These are phyloP conservation scores for Priocnemis perturbator DNA, from an alignment of 2,888 invertebrate species.

Conservation along the genomic window DNA sequence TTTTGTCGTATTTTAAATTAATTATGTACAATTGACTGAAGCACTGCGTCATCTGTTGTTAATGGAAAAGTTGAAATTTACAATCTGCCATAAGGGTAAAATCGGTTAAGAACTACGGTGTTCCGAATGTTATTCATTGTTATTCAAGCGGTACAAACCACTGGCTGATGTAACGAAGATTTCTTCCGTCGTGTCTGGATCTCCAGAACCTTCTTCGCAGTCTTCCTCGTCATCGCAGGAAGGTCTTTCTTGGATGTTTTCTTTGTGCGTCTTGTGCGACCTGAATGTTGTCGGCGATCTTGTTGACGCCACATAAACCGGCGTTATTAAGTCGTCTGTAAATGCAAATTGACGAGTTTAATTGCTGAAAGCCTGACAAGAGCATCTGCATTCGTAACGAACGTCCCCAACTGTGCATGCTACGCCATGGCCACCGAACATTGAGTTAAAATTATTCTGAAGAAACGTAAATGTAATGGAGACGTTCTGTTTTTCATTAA, in stretches of 20 bases:
- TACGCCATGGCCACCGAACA: not conserved
- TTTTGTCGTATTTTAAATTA: no score
- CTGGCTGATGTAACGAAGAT: constrained; percentile 74
- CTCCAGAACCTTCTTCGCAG: constrained; percentile 88
- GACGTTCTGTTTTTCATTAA: no score
- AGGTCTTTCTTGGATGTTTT: constrained; percentile 64
- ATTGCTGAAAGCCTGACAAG: no score
- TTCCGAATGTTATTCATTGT: no score
- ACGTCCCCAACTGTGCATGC: not conserved
- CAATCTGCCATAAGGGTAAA: no score
- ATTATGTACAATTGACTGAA: no score
- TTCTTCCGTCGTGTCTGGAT: constrained; percentile 82
- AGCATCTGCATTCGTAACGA: no score
- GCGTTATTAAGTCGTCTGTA: constrained; percentile 91
- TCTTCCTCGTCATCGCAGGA: constrained; percentile 90
- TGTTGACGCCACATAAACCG: constrained; percentile 91
- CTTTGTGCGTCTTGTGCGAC: constrained; percentile 60
- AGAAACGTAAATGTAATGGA: no score
- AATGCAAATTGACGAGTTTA: constrained; percentile 20
- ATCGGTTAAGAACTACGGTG: no score
- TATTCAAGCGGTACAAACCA: constrained; percentile 52
- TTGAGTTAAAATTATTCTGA: no score
- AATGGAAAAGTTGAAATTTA: no score
- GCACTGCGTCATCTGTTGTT: no score
- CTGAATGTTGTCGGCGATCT: constrained; percentile 78